Base-by-base conservation (phyloP, 2,797 vertebrate species). In the Mormyrus proboscirostris region DNA sequence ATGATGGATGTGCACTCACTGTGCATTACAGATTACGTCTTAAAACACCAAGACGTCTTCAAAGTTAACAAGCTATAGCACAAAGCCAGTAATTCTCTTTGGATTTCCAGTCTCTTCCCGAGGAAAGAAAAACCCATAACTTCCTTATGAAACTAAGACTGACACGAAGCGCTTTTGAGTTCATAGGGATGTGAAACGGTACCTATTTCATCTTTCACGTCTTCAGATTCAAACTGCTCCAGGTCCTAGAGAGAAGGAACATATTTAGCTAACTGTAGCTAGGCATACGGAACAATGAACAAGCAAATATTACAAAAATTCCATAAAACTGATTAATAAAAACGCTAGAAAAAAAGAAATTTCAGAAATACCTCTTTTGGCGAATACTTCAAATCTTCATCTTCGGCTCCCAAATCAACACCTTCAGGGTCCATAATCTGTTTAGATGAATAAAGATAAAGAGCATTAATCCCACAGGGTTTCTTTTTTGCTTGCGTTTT, bases 61-160 rank as follows among this genome's bases (percentile, higher is more conserved):
- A 12, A 8, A 91, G 93, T 92, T 92, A 92, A 93, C 53, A 88
- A 92, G 90, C 88, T 89, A 92, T 89, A 92, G 90, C 95, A 96
- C 96, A 97, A 95, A 95, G 96, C 92, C 98, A 98, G 97, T 96
- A 97, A 98, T 96, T 95, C 90, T 95, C 94, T 95, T 96, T 94
- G 96, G 96, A 95, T 97, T 99, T 99, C 98, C 98, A 99, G 98
- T 99, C 98, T 98, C 98, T 97, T 97, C 94, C 93, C 90, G 94
- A 93, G 92, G 86, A 92, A 92, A 93, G 93, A 90, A 41, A 89
- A 53, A 76, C n/a, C 73, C 62, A 62, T 8, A 51, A 65, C 88
- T 93, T 92, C 92, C 93, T 92, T 94, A 93, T 93, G 93, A 93
- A 91, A 91, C 94, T 92, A 94, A 92, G 91, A 93, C 93, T 93